Evolutionary conservation across 1,140 invertebrate genomes (phyloP).

Genomic region (Bombyx mandarina): DNA sequence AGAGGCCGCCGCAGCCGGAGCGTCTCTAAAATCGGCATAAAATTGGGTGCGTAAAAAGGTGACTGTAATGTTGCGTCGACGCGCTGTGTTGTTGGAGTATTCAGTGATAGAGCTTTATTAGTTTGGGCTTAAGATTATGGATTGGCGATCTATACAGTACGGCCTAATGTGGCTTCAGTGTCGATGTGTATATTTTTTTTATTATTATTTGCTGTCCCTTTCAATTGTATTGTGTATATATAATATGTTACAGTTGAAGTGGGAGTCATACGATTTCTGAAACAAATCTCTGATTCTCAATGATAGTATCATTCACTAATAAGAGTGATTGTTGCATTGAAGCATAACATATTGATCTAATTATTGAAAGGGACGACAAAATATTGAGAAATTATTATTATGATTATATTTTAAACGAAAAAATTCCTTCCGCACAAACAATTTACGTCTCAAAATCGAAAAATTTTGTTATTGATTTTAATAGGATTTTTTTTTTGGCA

Average conservation of each 20-base stretch:
- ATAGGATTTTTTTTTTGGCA: neutral
- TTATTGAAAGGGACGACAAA: too few relatives aligned
- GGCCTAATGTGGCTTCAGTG: conserved; percentile 23
- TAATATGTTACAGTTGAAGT: too few relatives aligned
- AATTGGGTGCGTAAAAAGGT: conserved; percentile 68
- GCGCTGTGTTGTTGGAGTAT: conserved; percentile 35
- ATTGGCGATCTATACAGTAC: conserved; percentile 19
- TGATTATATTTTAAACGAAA: too few relatives aligned
- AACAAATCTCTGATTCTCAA: too few relatives aligned
- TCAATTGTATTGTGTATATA: neutral
- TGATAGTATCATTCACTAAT: too few relatives aligned
- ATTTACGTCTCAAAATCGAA: too few relatives aligned
- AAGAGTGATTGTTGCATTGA: too few relatives aligned
- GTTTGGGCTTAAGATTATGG: conserved; percentile 10
- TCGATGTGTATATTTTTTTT: conserved; percentile 12
- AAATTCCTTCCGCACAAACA: too few relatives aligned
- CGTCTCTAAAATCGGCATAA: conserved; percentile 66
- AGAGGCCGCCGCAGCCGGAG: conserved; percentile 61
- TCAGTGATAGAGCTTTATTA: conserved; percentile 14
- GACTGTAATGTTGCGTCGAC: conserved; percentile 57
- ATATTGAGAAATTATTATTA: too few relatives aligned
- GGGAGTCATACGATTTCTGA: too few relatives aligned
- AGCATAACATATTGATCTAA: too few relatives aligned
- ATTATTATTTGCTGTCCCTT: conserved; percentile 11
- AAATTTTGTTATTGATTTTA: too few relatives aligned